phyloP scores from a whole-genome alignment of 2,797 vertebrate species.

The Champsocephalus esox region DNA sequence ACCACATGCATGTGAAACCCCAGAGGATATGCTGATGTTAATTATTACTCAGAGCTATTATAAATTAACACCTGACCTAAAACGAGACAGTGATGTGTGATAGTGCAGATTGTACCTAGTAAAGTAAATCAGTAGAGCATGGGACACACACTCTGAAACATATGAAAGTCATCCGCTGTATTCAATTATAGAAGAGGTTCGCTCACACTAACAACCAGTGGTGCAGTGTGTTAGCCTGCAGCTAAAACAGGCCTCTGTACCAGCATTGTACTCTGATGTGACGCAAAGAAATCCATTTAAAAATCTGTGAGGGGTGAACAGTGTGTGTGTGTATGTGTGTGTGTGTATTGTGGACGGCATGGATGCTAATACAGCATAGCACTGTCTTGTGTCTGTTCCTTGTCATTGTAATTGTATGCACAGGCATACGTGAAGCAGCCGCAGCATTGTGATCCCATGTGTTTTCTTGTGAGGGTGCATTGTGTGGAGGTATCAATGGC shows the following conservation, averaged over 20 bases:
- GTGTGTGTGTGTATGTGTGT: slow-evolving; percentile 14
- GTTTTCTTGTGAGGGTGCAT: slow-evolving; percentile 71
- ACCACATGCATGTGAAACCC: slow-evolving; percentile 5
- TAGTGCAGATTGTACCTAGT: neutral
- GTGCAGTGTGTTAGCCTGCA: slow-evolving; percentile 7
- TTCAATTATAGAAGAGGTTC: slow-evolving; percentile 21
- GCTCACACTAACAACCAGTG: slow-evolving; percentile 11
- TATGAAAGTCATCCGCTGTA: slow-evolving; percentile 37
- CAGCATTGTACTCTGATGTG: slow-evolving; percentile 31
- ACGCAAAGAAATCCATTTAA: slow-evolving; percentile 59
- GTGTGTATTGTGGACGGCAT: slow-evolving; percentile 20
- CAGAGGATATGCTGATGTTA: slow-evolving; percentile 28
- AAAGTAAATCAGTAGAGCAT: slow-evolving; percentile 1
- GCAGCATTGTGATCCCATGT: slow-evolving; percentile 68
- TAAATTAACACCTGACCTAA: slow-evolving; percentile 46
- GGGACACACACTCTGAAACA: slow-evolving; percentile 31
- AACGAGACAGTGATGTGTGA: slow-evolving; percentile 24
- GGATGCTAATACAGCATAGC: slow-evolving; percentile 47
- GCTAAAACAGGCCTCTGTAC: slow-evolving; percentile 27
- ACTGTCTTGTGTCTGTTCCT: slow-evolving; percentile 66
- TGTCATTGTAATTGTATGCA: slow-evolving; percentile 74
- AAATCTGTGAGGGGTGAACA: slow-evolving; percentile 31
- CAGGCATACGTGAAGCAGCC: slow-evolving; percentile 70
- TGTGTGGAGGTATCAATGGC: slow-evolving; percentile 75
- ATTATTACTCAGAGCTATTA: slow-evolving; percentile 50